Conservation (phyloP, 2,888 invertebrate species). For the Polyommatus icarus region DNA sequence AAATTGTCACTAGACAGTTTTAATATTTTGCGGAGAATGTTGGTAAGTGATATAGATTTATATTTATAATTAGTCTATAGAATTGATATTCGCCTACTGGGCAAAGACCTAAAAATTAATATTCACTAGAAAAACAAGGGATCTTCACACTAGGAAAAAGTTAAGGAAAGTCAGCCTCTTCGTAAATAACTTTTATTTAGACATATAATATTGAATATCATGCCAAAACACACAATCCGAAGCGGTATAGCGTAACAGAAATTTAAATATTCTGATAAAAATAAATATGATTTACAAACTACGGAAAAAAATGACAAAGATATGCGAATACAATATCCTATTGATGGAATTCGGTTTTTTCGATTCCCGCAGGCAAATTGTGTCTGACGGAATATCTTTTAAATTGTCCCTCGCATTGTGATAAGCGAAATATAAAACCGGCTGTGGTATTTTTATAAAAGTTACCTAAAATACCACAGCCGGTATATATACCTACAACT, state of each 20-base stretch:
- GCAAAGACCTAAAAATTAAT: no score
- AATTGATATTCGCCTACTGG: no score
- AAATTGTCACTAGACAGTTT: no score
- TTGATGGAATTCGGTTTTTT: slow-evolving; percentile 38
- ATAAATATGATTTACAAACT: slow-evolving; percentile 41
- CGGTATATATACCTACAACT: neutral
- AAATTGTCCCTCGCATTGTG: slow-evolving; percentile 30
- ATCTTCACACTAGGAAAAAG: neutral
- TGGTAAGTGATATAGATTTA: no score
- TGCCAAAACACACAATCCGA: slow-evolving; percentile 4
- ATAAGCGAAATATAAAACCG: slow-evolving; percentile 30
- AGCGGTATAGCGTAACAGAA: neutral
- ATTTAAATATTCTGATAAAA: slow-evolving; percentile 28
- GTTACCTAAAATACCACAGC: neutral
- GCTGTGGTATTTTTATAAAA: slow-evolving; percentile 17
- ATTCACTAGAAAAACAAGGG: neutral
- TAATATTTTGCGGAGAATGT: no score
- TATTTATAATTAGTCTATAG: no score
- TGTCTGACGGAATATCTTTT: slow-evolving; percentile 31
- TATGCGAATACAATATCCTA: slow-evolving; percentile 40
- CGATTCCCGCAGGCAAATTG: slow-evolving; percentile 39
- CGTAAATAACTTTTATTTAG: neutral
- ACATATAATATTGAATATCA: neutral
- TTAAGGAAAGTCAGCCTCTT: neutral
- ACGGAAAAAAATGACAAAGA: slow-evolving; percentile 38